Conservation (phyloP, 2,888 invertebrate species). For the Gnatocerus cornutus region DNA sequence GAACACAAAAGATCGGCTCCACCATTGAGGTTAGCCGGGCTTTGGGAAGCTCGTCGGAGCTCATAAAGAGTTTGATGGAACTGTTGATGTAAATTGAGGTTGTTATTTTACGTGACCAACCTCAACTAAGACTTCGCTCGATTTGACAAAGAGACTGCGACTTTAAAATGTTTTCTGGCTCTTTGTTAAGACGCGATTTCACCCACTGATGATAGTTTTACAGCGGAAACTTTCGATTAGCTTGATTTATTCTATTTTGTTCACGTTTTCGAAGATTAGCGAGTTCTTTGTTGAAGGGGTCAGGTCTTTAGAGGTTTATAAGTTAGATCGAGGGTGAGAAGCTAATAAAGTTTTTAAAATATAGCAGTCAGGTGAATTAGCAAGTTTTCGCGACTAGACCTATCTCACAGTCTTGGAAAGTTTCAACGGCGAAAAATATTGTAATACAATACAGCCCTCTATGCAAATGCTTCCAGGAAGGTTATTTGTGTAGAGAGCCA, state of each 20-base stretch:
- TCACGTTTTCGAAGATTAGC: conserved; percentile 19
- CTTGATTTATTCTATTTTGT: conserved; percentile 17
- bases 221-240: background rate
- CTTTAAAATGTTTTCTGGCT: conserved; percentile 1
- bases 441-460: background rate
- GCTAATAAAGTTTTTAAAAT: too few relatives aligned
- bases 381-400: too few relatives aligned
- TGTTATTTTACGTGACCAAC: conserved; percentile 29
- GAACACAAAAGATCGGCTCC: conserved; percentile 23
- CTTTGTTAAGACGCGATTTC: conserved; percentile 12
- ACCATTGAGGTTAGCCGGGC: conserved; percentile 25
- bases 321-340: too few relatives aligned
- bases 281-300: background rate
- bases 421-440: too few relatives aligned
- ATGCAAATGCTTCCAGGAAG: conserved; percentile 20
- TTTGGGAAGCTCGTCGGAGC: conserved; percentile 16
- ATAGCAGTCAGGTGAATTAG: too few relatives aligned
- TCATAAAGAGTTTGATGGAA: conserved; percentile 33
- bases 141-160: conserved; percentile 22
- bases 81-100: conserved; percentile 35
- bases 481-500: conserved; percentile 24
- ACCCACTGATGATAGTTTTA: conserved; percentile 19
- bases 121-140: conserved; percentile 18
- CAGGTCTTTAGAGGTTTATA: too few relatives aligned
- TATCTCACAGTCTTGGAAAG: too few relatives aligned